Percentiles rank a stretch among this genome's conserved stretches.
phyloP scores from a whole-genome alignment of 1,140 invertebrate genomes.

The Saccostrea echinata region DNA sequence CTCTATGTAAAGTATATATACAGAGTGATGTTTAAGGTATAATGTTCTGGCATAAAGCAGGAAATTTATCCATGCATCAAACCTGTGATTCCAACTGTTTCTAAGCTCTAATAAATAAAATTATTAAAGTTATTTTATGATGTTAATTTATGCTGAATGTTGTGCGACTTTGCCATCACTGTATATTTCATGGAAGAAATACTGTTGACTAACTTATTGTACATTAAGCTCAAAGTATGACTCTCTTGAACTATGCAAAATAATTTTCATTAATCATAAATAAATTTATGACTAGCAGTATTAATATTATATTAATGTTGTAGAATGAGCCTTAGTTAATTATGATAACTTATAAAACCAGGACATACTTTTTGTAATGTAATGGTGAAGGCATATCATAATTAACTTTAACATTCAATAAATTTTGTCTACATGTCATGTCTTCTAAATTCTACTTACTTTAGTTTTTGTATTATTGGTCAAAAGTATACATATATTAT shows the following conservation, averaged over 20 bases:
- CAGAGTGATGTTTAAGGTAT: too few relatives aligned
- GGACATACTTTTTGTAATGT: neutral
- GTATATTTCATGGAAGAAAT: neutral
- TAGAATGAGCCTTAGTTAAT: slow-evolving; percentile 11
- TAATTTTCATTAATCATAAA: neutral
- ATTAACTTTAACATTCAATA: neutral
- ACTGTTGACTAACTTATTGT: neutral
- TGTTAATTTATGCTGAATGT: neutral
- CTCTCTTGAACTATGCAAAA: neutral
- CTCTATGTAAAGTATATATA: too few relatives aligned
- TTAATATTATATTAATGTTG: neutral
- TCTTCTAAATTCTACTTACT: neutral
- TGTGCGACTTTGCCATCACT: neutral
- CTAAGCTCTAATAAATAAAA: too few relatives aligned
- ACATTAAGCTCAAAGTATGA: neutral
- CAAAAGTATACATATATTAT: too few relatives aligned
- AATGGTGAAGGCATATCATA: neutral
- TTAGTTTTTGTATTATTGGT: too few relatives aligned
- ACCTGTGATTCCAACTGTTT: too few relatives aligned
- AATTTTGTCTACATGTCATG: neutral
- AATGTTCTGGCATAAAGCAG: too few relatives aligned
- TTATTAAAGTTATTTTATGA: too few relatives aligned
- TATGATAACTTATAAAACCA: neutral
- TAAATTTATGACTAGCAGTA: neutral
- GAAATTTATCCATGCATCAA: too few relatives aligned